Base-by-base conservation (phyloP, 2,113 vertebrate species). In the Hirundichthys speculiger region DNA sequence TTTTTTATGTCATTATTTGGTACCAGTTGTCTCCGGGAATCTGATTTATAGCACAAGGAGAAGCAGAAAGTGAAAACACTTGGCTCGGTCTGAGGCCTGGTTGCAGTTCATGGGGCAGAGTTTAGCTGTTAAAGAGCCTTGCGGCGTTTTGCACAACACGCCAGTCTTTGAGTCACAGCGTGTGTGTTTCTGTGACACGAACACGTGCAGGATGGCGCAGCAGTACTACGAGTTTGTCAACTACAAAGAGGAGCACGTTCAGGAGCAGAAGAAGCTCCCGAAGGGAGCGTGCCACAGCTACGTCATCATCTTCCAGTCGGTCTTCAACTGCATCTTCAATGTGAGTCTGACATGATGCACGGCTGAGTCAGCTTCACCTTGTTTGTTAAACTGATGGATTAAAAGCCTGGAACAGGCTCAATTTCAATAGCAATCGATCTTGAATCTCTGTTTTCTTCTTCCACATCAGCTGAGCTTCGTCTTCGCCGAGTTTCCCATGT, bases 141-240 rank as follows among this genome's bases (percentile, higher is more conserved):
- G 41, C 16, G 8, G 41, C n/a, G n/a, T n/a, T n/a, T n/a, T n/a
- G n/a, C n/a, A n/a, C n/a, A n/a, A n/a, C 4, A 43, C 41, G 9
- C 6, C 16, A 8, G 2, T n/a, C 8, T 43, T 18, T n/a, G 13
- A n/a, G n/a, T n/a, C n/a, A 43, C 14, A 42, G 6, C 8, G 3
- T 1, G 1, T 20, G 43, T 45, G n/a, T 45, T 39, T 61, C 34
- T 61, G 27, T 38, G 16, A 39, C 5, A n/a, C 10, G 4, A 22
- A 9, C 5, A 3, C 16, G 9, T 1, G 13, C 79, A 94, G 93
- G 74, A 99, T 99, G 97, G 95, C 96, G 0, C 98, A 99, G 90
- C 97, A 98, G 80, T 98, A 97, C 85, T 96, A 97, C 0, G 96
- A 98, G 80, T 97, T 93, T 3, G 55, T 82, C 10, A 94, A 97